Evolutionary conservation across 92 coral and sea anemone genomes (phyloP).

Genomic region (Porites rus): DNA sequence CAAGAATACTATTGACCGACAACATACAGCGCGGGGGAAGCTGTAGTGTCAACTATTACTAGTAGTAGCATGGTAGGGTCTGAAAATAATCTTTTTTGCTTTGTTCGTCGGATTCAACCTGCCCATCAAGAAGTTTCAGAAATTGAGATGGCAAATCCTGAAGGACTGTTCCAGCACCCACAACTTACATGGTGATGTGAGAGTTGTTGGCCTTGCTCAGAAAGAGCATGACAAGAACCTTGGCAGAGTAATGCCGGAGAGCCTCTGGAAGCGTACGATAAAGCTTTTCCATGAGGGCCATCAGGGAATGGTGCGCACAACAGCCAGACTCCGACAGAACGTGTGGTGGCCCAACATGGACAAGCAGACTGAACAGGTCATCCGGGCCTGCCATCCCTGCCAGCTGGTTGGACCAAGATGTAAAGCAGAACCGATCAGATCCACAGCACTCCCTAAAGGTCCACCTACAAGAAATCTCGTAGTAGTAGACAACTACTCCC

Average conservation of each 20-base stretch:
- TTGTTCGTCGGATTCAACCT: slow-evolving; percentile 22
- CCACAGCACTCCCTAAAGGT: slow-evolving; percentile 71
- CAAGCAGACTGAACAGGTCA: slow-evolving; percentile 54
- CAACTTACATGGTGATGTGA: slow-evolving; percentile 60
- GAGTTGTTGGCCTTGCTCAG: slow-evolving; percentile 41
- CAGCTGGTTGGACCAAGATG: slow-evolving; percentile 72
- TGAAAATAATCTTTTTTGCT: no score
- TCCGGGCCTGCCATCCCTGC: slow-evolving; percentile 58
- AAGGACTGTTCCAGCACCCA: slow-evolving; percentile 59
- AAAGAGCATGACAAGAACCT: slow-evolving; percentile 57
- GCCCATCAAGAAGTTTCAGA: slow-evolving; percentile 33
- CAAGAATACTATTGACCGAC: no score
- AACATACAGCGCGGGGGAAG: no score
- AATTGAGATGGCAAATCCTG: slow-evolving; percentile 58
- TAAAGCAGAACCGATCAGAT: slow-evolving; percentile 68
- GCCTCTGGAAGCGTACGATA: slow-evolving; percentile 50
- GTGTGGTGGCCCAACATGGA: slow-evolving; percentile 56
- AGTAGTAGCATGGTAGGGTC: no score
- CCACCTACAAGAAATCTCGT: slow-evolving; percentile 69
- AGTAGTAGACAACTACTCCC: slow-evolving; percentile 68
- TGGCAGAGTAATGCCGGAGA: slow-evolving; percentile 50
- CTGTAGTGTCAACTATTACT: no score
- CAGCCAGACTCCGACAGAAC: slow-evolving; percentile 23
- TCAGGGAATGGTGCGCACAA: slow-evolving; percentile 37
- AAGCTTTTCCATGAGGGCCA: slow-evolving; percentile 53